Percentiles rank a stretch among this genome's conserved stretches.
Conservation (phyloP, 2,113 vertebrate genomes). For the Scomber colias region DNA sequence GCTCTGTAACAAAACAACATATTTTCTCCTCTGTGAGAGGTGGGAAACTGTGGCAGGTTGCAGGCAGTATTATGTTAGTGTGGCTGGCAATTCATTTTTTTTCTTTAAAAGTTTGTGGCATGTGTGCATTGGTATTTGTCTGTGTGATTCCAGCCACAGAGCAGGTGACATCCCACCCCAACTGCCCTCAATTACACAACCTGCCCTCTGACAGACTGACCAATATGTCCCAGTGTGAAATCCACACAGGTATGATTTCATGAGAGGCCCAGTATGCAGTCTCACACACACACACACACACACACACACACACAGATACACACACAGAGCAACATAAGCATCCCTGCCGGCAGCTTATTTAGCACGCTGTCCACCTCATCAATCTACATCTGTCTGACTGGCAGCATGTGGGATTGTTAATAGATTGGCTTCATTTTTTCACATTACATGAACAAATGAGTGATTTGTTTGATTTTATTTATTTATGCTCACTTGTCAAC, state of each 20-base stretch:
- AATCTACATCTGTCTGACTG: constrained; percentile 54
- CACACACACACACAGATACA: not conserved
- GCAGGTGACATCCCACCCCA: constrained; percentile 41
- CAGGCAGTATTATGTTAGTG: too few species aligned
- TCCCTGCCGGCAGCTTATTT: constrained; percentile 46
- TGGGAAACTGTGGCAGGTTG: too few species aligned
- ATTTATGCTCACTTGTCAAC: constrained; percentile 12
- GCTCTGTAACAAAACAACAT: not conserved
- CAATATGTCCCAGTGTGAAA: constrained; percentile 19
- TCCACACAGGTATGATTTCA: constrained; percentile 43
- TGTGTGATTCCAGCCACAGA: constrained; percentile 25
- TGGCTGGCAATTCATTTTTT: constrained; percentile 22
- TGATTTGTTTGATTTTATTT: constrained; percentile 39
- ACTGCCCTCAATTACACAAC: constrained; percentile 58
- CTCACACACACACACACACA: constrained; percentile 3
- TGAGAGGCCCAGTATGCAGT: constrained; percentile 23
- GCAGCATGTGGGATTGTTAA: constrained; percentile 48
- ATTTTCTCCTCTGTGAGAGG: too few species aligned
- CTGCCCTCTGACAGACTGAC: constrained; percentile 43
- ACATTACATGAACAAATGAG: constrained; percentile 41
- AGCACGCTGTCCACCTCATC: constrained; percentile 48
- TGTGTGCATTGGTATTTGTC: constrained; percentile 28
- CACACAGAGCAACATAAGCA: constrained; percentile 11
- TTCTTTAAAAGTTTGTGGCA: not conserved
- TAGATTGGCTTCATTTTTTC: constrained; percentile 46